Conservation (phyloP, 2,113 vertebrate genomes). For the Tetrax tetrax region DNA sequence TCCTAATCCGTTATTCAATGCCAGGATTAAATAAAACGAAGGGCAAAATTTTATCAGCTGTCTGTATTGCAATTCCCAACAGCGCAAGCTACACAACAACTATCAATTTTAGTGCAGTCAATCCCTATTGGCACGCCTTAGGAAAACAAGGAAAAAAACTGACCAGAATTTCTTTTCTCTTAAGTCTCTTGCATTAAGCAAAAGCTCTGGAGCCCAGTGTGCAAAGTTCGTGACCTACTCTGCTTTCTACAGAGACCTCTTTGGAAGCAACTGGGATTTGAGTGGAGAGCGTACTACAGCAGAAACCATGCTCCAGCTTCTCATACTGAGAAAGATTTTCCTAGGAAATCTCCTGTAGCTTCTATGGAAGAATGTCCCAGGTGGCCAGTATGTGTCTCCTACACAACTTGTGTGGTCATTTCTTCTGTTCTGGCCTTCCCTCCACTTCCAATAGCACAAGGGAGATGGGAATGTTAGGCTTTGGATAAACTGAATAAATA, state of each 20-base stretch:
- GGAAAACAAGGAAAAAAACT: neutral
- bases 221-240: neutral
- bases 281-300: neutral
- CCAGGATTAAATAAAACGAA: neutral
- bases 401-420: neutral
- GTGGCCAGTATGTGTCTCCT: neutral
- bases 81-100: neutral
- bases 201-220: neutral
- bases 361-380: neutral
- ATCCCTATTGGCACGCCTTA: neutral
- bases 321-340: neutral
- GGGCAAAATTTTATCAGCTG: neutral
- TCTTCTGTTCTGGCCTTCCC: neutral
- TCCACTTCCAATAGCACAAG: neutral
- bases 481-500: neutral
- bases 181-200: neutral
- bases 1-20: neutral
- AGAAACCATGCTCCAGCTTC: neutral
- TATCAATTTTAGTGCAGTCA: neutral
- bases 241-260: neutral
- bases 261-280: neutral
- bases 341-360: neutral
- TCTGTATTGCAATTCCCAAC: neutral
- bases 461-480: neutral
- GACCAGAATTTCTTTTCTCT: neutral